These are phyloP conservation scores for Micromesistius poutassou DNA, from an alignment of 2,797 vertebrate species.

Conservation along the genomic window DNA sequence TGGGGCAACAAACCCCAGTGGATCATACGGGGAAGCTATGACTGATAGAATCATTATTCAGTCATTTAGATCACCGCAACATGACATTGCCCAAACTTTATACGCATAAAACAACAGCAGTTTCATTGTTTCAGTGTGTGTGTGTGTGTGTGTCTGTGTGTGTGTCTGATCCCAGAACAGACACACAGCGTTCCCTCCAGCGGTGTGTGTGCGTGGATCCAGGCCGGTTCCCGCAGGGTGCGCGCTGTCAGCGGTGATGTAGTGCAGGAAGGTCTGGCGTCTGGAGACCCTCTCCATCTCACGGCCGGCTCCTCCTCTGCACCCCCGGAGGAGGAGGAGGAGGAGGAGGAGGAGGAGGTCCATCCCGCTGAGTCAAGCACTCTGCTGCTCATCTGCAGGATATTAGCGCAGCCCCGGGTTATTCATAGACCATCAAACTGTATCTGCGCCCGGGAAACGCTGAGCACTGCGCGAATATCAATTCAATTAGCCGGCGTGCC, in stretches of 20 bases:
- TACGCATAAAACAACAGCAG: neutral
- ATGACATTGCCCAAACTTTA: neutral
- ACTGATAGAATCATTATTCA: too few relatives aligned
- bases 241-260: neutral
- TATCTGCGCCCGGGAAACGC: slow-evolving; percentile 65
- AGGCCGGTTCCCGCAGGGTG: neutral
- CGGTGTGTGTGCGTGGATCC: neutral
- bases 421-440: slow-evolving; percentile 58
- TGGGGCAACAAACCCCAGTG: too few relatives aligned
- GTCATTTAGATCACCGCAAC: neutral
- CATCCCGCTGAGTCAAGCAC: slow-evolving; percentile 68
- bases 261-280: slow-evolving; percentile 5
- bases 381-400: slow-evolving; percentile 62
- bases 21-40: too few relatives aligned
- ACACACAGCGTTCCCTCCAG: neutral
- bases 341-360: too few relatives aligned
- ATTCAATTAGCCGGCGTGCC: slow-evolving; percentile 64
- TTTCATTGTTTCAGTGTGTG: neutral
- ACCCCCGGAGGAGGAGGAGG: slow-evolving; percentile 47
- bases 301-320: slow-evolving; percentile 39
- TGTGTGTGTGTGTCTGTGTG: neutral
- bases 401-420: slow-evolving; percentile 57
- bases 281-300: slow-evolving; percentile 26
- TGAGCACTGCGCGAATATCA: slow-evolving; percentile 70
- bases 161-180: too few relatives aligned